Base-by-base conservation (phyloP, 2,113 vertebrate species). In the Ictalurus punctatus region DNA sequence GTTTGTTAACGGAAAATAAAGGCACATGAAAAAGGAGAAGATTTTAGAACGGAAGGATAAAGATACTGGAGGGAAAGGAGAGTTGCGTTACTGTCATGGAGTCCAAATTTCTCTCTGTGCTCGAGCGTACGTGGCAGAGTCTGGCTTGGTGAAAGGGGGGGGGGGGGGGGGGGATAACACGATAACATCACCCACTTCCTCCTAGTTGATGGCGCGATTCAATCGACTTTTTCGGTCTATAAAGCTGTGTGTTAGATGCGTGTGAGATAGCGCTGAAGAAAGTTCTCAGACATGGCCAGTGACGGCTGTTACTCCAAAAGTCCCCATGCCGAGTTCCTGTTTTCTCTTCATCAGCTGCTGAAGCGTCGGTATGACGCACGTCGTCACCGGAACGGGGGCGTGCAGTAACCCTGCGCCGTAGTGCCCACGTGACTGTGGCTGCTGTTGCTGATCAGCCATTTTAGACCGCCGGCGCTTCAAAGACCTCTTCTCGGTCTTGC, bases 21-120 rank as follows among this genome's bases (percentile, higher is more conserved):
- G 98, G 98, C 98, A 99, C 98, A 94, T 97, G 96, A 98, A 97
- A 97, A 95, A 96, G 96, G 96, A 96, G 95, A 96, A 96, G 96
- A 97, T 92, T 94, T 95, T 93, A 95, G 86, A 78, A 87, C 67
- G 27, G 85, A 91, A 84, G 91, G 86, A 79, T 17, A 95, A 48
- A 25, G 21, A 65, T 14, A 25, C 52, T 81, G 87, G 44, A 79
- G 61, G 52, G 44, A 54, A 52, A 82, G 80, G 86, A 89, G 73
- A 63, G 48, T 74, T 76, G 89, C 87, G 88, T 88, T 73, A 90
- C 88, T 87, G 89, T 89, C 88, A 87, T 79, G 78, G 67, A 90
- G 86, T 79, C 82, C 81, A 40, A 90, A 82, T 87, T 93, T 89
- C 90, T 89, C 90, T 83, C 91, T 90, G 89, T 56, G 56, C 89